Evolutionary conservation across 1,140 invertebrate species (phyloP).

Genomic region (Venturia canescens): DNA sequence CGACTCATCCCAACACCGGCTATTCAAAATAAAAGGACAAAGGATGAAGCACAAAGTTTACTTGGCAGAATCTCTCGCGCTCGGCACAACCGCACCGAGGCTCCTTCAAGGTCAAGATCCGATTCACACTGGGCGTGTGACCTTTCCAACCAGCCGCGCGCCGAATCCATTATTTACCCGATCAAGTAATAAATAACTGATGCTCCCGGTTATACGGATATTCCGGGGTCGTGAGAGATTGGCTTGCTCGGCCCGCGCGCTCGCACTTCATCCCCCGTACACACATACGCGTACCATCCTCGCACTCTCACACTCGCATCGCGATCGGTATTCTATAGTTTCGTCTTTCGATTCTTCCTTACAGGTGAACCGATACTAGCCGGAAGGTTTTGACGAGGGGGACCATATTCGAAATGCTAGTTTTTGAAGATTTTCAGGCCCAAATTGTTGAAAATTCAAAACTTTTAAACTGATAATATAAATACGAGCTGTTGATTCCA

Average conservation of each 20-base stretch:
- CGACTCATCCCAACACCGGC: constrained; percentile 24
- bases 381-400: no score
- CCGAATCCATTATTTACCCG: constrained; percentile 72
- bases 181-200: constrained; percentile 47
- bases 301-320: no score
- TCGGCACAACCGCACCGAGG: neutral
- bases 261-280: no score
- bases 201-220: constrained; percentile 67
- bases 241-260: neutral
- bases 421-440: no score
- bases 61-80: neutral
- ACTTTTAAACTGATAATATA: no score
- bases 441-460: no score
- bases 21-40: neutral
- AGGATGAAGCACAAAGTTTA: neutral
- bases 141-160: constrained; percentile 47
- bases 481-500: no score
- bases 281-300: neutral
- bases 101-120: constrained; percentile 28
- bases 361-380: no score
- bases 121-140: constrained; percentile 29
- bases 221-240: constrained; percentile 51
- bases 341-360: no score
- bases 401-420: no score
- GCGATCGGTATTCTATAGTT: no score